Conservation (phyloP, 2,797 vertebrate species). For the Paramormyrops hopkinsi region DNA sequence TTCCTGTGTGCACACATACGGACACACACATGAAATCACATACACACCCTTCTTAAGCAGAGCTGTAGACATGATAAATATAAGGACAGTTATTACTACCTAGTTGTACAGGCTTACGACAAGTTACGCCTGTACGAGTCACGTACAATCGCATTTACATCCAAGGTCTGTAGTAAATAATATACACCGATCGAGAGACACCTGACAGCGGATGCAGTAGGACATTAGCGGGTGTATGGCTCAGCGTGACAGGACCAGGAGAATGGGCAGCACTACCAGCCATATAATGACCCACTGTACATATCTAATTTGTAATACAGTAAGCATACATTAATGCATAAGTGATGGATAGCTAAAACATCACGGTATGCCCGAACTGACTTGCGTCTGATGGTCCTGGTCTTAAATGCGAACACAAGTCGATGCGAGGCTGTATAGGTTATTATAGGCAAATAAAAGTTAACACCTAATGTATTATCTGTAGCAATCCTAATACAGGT, state of each 20-base stretch:
- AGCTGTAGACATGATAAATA: not conserved
- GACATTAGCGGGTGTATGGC: not conserved
- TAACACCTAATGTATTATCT: not conserved
- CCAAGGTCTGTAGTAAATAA: not conserved
- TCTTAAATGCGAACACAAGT: not conserved
- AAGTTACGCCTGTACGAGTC: not conserved
- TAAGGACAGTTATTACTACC: not conserved
- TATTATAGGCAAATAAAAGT: not conserved
- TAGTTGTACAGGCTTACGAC: not conserved
- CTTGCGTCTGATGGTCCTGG: not conserved
- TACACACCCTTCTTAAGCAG: not conserved
- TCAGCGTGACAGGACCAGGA: not conserved
- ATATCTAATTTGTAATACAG: not conserved
- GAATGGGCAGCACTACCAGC: not conserved
- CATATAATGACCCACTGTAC: not conserved
- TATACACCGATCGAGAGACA: not conserved
- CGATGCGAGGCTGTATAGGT: not conserved
- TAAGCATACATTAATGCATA: not conserved
- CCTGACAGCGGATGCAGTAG: not conserved
- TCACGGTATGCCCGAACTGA: not conserved
- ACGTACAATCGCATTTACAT: not conserved
- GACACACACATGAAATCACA: not conserved
- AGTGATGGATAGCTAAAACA: not conserved
- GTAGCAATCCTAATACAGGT: not conserved
- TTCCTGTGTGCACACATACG: constrained; percentile 62